phyloP scores from a whole-genome alignment of 2,888 invertebrate species.

The Crossocerus cetratus region DNA sequence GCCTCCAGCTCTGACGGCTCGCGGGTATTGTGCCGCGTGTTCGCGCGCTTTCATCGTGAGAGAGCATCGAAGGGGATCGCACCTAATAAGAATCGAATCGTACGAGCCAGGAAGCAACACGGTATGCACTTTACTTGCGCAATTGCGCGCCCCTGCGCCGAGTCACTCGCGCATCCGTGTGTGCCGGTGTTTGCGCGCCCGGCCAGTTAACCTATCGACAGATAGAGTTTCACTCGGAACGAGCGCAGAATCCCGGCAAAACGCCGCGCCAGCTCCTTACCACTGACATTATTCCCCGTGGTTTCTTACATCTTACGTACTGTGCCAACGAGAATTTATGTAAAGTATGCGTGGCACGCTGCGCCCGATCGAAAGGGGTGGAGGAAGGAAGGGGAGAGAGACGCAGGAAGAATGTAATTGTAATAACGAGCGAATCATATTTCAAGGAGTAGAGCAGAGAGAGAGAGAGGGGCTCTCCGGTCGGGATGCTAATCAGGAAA shows the following conservation, averaged over 20 bases:
- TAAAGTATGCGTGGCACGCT: constrained; percentile 3
- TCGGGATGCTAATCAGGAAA: not conserved
- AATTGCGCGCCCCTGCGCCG: constrained; percentile 23
- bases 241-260: constrained; percentile 6
- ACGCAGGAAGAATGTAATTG: not conserved
- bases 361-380: not conserved
- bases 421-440: not conserved
- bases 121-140: constrained; percentile 27
- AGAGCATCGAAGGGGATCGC: constrained; percentile 41
- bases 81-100: constrained; percentile 59
- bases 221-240: constrained; percentile 57
- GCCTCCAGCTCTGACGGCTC: no score
- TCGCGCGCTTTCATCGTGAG: constrained; percentile 37
- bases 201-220: constrained; percentile 59
- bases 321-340: constrained; percentile 13
- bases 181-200: not conserved
- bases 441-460: not conserved
- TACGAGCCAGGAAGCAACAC: constrained; percentile 56
- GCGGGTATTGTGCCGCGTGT: no score
- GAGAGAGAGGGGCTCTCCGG: not conserved
- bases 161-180: constrained; percentile 17
- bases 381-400: not conserved
- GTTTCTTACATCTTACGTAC: constrained; percentile 39
- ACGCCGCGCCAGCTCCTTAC: constrained; percentile 8
- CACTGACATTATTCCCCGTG: constrained; percentile 45